A percentile compares a stretch with the other conserved stretches of the same genome.
These are phyloP conservation scores for Delia radicum DNA, from an alignment of 1,140 invertebrate genomes.

Conservation along the genomic window DNA sequence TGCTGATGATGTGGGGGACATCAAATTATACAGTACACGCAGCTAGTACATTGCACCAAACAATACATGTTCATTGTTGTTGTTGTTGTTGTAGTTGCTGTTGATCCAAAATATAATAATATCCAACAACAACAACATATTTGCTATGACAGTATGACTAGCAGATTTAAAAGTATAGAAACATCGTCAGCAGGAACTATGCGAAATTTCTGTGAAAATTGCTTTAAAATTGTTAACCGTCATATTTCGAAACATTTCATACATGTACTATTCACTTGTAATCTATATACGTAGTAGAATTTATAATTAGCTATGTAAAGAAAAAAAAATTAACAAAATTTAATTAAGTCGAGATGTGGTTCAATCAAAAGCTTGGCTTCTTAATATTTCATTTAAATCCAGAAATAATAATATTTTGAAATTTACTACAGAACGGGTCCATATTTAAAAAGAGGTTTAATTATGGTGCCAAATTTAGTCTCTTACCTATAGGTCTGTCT, in stretches of 20 bases:
- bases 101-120: background rate
- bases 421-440: no score
- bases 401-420: no score
- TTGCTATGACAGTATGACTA: slow-evolving; percentile 7
- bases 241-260: slow-evolving; percentile 7
- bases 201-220: slow-evolving; percentile 30
- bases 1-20: slow-evolving; percentile 20
- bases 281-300: no score
- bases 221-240: slow-evolving; percentile 18
- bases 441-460: no score
- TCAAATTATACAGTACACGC: background rate
- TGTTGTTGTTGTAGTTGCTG: background rate
- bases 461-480: no score
- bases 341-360: no score
- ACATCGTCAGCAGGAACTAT: slow-evolving; percentile 26
- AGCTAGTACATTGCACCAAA: background rate
- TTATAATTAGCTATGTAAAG: no score
- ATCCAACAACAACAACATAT: slow-evolving; percentile 5
- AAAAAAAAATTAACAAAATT: no score
- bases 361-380: no score
- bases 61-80: background rate
- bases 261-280: background rate
- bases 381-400: no score
- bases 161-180: background rate
- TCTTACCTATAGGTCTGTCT: no score